Evolutionary conservation across 2,113 vertebrate species (phyloP).

Genomic region (Xiphias gladius): DNA sequence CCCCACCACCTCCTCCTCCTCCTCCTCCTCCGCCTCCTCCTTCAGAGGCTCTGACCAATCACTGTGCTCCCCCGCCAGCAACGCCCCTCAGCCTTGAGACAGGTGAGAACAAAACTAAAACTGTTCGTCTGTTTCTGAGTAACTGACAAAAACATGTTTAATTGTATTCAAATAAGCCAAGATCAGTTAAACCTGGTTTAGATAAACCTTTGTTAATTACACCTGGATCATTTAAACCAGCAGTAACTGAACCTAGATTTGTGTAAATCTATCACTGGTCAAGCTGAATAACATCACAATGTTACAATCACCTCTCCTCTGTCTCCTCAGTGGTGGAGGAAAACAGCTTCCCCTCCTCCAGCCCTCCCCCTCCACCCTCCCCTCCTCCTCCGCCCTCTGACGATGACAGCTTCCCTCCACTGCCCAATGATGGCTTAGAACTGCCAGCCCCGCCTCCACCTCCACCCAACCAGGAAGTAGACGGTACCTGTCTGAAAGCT

Average conservation of each 20-base stretch:
- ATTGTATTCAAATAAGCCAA: neutral
- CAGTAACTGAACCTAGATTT: neutral
- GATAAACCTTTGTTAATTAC: neutral
- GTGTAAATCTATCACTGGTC: neutral
- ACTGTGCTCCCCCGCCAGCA: conserved; percentile 6
- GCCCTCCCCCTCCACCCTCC: conserved; percentile 36
- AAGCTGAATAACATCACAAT: conserved; percentile 9
- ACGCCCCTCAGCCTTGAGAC: conserved; percentile 75
- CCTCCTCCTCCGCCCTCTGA: conserved; percentile 54
- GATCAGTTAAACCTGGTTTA: neutral
- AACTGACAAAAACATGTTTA: neutral
- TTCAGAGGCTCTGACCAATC: neutral
- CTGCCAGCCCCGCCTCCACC: conserved; percentile 72
- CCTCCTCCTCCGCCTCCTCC: conserved; percentile 47
- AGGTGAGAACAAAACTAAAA: conserved; percentile 55
- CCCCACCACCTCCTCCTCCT: conserved; percentile 31
- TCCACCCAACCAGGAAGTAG: conserved; percentile 50
- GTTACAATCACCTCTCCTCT: conserved; percentile 27
- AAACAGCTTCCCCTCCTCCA: conserved; percentile 59
- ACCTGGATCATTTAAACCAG: neutral
- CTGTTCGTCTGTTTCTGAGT: neutral
- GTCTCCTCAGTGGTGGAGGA: conserved; percentile 78
- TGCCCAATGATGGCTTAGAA: conserved; percentile 49
- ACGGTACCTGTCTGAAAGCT: conserved; percentile 46
- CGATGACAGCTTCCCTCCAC: conserved; percentile 44